phyloP scores from a whole-genome alignment of 2,113 vertebrate genomes.

The Muscicapa adusta region DNA sequence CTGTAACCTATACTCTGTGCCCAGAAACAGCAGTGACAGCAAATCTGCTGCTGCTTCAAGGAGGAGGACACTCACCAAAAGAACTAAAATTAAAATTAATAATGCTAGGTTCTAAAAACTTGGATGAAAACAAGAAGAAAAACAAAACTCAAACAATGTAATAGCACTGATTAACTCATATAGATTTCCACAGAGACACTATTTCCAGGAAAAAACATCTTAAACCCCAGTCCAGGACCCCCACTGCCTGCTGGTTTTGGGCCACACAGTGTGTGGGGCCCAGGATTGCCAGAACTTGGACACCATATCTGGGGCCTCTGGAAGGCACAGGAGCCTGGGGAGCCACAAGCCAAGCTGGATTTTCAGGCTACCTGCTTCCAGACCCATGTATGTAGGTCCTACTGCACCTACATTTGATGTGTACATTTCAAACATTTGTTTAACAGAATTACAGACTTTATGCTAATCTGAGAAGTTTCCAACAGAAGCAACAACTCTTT shows the following conservation, averaged over 20 bases:
- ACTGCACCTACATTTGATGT: rapidly evolving
- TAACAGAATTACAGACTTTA: not conserved
- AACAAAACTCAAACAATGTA: not conserved
- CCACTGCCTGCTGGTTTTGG: not conserved
- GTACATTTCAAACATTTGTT: not conserved
- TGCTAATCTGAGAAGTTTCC: not conserved
- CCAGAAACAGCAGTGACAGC: not conserved
- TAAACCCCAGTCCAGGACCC: not conserved
- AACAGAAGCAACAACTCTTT: not conserved
- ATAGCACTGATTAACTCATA: not conserved
- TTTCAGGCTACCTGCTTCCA: not conserved
- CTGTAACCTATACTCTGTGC: not conserved
- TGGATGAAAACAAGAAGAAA: not conserved
- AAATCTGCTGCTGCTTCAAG: not conserved
- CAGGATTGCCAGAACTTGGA: not conserved
- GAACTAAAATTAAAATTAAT: not conserved
- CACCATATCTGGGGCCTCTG: not conserved
- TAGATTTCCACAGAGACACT: not conserved
- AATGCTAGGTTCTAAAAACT: not conserved
- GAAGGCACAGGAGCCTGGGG: not conserved
- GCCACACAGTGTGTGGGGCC: not conserved
- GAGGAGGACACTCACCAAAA: not conserved
- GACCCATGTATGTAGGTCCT: rapidly evolving
- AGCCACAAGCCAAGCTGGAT: not conserved
- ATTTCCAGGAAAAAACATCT: not conserved